Base-by-base conservation (phyloP, 2,113 vertebrate genomes). In the Paedocypris sp. region DNA sequence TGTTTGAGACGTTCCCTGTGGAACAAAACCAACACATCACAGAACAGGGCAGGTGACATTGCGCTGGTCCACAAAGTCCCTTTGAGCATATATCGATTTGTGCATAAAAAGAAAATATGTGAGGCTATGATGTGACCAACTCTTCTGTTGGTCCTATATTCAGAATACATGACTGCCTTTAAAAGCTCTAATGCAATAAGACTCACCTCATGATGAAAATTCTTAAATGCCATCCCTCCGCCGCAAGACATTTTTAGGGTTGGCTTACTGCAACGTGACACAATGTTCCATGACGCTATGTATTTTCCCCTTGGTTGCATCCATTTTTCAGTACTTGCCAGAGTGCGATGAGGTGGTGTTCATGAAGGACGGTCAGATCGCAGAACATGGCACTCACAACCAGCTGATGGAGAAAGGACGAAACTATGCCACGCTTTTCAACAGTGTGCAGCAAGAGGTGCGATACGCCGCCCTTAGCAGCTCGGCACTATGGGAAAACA, bases 331-430 rank as follows among this genome's bases (percentile, higher is more conserved):
- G 88, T 88, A 86, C 69, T 79, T 90, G 54, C 50, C 73, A 1
- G 81, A 87, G 31, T 90, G 86, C 50, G 85, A 90, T 58, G 71
- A 81, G 25, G 73, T 89, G 32, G 58, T 89, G 50, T 75, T 88
- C 53, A 88, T 90, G 84, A 86, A 83, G 76, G 84, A 88, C 5
- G 85, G 88, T 18, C 81, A 82, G 76, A 83, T 90, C 60, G 69
- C 79, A 0, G 86, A 86, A 67, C 79, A 83, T 1, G 87, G 88
- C 73, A 80, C 79, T 19, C 88, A 89, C 32, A 58, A 52, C 1
- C 82, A 88, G 58, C 80, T 90, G 47, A 85, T 90, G 81, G 72
- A 56, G 36, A 79, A 78, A 70, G 81, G 78, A 19, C 73, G 79
- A 25, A 76, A 89, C 65, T 89, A 88, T 43, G 81, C 86, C 60